Conservation (phyloP, 2,113 vertebrate genomes). For the Andinoacara biseriatus region DNA sequence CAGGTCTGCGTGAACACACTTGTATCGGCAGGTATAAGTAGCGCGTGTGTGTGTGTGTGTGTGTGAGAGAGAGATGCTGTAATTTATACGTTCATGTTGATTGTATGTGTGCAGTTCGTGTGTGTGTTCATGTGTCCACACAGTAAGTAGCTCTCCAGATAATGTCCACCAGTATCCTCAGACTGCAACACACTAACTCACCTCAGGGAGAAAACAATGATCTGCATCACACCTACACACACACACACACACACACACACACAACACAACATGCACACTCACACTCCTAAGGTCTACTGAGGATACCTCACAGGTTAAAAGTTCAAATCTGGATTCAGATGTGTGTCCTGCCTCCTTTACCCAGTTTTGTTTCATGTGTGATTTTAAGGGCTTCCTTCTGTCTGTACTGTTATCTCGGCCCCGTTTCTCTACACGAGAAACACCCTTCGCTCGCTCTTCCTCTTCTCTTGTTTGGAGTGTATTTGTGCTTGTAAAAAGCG, state of each 20-base stretch:
- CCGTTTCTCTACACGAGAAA: conserved; percentile 18
- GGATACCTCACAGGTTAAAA: conserved; percentile 49
- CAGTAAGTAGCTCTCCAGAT: conserved; percentile 27
- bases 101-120: conserved; percentile 42
- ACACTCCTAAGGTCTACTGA: conserved; percentile 46
- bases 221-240: conserved; percentile 24
- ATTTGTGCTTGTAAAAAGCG: conserved; percentile 63
- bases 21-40: conserved; percentile 4
- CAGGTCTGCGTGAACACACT: conserved; percentile 1
- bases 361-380: conserved; percentile 18
- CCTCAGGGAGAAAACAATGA: conserved; percentile 77
- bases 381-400: conserved; percentile 68
- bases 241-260: conserved; percentile 16
- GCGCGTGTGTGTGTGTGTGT: background rate
- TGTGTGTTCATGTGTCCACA: conserved; percentile 21
- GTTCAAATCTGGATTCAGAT: conserved; percentile 4
- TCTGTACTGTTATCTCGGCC: conserved; percentile 32
- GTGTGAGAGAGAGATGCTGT: conserved; percentile 24
- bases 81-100: conserved; percentile 46
- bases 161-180: conserved; percentile 31
- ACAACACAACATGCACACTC: conserved; percentile 1
- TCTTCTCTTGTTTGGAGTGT: conserved; percentile 41
- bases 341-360: background rate
- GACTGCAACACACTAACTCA: conserved; percentile 67
- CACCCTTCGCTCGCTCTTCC: conserved; percentile 14